phyloP scores from a whole-genome alignment of 2,888 invertebrate species.

The Amitus sp. region DNA sequence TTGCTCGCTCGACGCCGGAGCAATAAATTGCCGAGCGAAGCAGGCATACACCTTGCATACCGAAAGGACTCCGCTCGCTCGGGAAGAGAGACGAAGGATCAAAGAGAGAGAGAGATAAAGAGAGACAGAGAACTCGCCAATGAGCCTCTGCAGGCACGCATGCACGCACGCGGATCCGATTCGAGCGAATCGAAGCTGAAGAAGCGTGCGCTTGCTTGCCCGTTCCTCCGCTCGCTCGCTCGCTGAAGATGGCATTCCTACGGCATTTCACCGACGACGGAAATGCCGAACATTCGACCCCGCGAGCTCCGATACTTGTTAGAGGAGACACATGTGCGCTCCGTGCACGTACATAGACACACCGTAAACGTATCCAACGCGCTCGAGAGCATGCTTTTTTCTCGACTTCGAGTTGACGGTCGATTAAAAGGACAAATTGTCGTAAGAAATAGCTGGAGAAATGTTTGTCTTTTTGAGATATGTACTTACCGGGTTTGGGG shows the following conservation, averaged over 20 bases:
- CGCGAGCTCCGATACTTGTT: slow-evolving; percentile 13
- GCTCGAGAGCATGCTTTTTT: too few relatives aligned
- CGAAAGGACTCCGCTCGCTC: too few relatives aligned
- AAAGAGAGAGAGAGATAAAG: background rate
- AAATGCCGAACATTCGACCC: slow-evolving; percentile 41
- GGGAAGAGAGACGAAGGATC: slow-evolving; percentile 9
- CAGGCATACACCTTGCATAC: slow-evolving; percentile 3
- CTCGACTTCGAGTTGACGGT: too few relatives aligned
- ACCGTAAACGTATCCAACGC: background rate
- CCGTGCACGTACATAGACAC: background rate
- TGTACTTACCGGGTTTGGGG: too few relatives aligned
- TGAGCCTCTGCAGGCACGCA: slow-evolving; percentile 3
- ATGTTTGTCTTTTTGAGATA: too few relatives aligned
- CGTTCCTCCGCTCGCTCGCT: background rate
- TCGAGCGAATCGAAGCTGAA: background rate
- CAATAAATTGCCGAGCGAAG: slow-evolving; percentile 3
- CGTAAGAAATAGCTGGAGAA: too few relatives aligned
- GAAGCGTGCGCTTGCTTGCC: background rate
- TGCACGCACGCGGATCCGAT: slow-evolving; percentile 5
- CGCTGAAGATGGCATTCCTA: slow-evolving; percentile 26
- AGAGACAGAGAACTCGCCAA: background rate
- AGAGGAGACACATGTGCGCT: background rate
- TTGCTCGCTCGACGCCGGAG: background rate
- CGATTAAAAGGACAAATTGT: too few relatives aligned
- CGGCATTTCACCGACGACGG: slow-evolving; percentile 38